Evolutionary conservation across 2,888 invertebrate species (phyloP).

Genomic region (Plebejus melissa): DNA sequence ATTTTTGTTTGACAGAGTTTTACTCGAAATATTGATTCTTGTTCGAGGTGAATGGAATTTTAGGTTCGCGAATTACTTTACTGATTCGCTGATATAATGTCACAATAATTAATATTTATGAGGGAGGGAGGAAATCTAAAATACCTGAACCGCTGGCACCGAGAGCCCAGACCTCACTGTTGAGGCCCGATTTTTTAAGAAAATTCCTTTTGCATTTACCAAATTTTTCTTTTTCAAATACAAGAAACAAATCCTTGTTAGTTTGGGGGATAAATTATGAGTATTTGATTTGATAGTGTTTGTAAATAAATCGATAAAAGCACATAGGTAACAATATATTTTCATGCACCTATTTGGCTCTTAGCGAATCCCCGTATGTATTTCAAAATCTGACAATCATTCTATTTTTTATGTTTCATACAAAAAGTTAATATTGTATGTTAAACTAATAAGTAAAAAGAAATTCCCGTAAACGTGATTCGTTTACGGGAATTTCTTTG

Average conservation of each 20-base stretch:
- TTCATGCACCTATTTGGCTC: background rate
- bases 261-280: too few species aligned
- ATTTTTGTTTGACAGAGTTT: background rate
- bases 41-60: conserved; percentile 27
- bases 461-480: conserved; percentile 46
- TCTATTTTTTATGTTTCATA: background rate
- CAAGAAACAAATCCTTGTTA: too few species aligned
- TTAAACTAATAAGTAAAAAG: conserved; percentile 34
- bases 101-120: conserved; percentile 30
- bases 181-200: background rate
- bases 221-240: too few species aligned
- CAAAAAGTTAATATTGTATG: conserved; percentile 31
- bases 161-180: background rate
- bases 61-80: conserved; percentile 23
- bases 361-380: too few species aligned
- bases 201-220: too few species aligned
- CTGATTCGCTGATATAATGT: conserved; percentile 26
- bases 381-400: background rate
- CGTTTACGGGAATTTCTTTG: conserved; percentile 32
- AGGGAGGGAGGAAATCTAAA: conserved; percentile 27
- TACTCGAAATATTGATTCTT: conserved; percentile 3
- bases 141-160: background rate
- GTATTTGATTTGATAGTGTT: too few species aligned
- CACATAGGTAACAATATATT: background rate
- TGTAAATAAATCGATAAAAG: too few species aligned